Evolutionary conservation across 2,888 invertebrate genomes (phyloP), one percentile per base, ranked within the genome.

Genomic region (Andrena praecox): DNA sequence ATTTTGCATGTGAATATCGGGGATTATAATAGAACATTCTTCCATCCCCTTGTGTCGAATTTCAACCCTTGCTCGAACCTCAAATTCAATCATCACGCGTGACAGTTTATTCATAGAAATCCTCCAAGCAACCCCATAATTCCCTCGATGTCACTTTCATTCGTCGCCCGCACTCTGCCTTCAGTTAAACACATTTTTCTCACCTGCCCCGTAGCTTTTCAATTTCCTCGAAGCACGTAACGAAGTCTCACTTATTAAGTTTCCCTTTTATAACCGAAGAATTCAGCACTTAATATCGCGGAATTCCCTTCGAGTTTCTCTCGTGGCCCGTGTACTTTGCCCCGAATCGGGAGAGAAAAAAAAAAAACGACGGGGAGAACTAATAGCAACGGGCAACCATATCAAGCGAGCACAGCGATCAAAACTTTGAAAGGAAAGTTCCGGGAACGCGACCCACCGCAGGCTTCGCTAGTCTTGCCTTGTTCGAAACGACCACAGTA

Each of bases 271-370:
- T 67, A 52, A 52, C 66, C 27, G 42, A 62, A 67, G 60, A 77
- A 67, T 67, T 67, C 77, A 77, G n/a, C 50, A 62, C 66, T 74
- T 75, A 62, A 60, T 62, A 67, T 67, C 73, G 20, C 24, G 63
- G 67, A 76, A 71, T 74, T 77, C 77, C 56, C 74, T 63, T 42
- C 48, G 60, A 67, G 73, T 64, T 73, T 71, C 52, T 67, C 67
- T 71, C 33, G 33, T 29, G 42, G 63, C 52, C 16, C 52, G 54
- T 20, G 31, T 24, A 33, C 20, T 52, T 35, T 29, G 42, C 42
- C 16, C 42, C 42, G 42, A 42, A 42, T 10, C n/a, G 0, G 20
- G 20, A 70, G 59, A 31, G 3, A 42, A 29, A 60, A 54, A 54
- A 42, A 29, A 60, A 54, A 54, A n/a, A 31, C 10, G 29, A 29